phyloP scores from a whole-genome alignment of 2,888 invertebrate genomes.

The Apamea epomidion region DNA sequence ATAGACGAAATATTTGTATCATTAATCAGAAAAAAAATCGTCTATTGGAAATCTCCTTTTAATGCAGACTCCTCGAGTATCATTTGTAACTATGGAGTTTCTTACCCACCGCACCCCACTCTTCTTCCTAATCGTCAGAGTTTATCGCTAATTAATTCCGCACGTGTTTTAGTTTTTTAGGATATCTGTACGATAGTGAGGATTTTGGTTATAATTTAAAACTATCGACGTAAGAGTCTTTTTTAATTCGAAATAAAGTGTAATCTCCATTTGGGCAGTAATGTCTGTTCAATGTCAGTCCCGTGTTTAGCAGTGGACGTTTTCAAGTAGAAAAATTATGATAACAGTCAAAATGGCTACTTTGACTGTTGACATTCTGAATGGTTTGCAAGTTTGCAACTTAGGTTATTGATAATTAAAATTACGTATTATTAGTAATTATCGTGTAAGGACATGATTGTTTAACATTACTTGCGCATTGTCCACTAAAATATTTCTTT shows the following conservation, averaged over 20 bases:
- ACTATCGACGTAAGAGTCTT: too few species aligned
- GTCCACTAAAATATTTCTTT: background rate
- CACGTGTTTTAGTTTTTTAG: too few species aligned
- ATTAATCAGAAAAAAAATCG: background rate
- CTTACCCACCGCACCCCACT: background rate
- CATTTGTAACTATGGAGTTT: background rate
- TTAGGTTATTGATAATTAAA: background rate
- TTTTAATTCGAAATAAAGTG: background rate
- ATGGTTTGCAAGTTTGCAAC: background rate
- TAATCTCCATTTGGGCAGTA: background rate
- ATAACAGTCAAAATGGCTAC: background rate
- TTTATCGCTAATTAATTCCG: too few species aligned
- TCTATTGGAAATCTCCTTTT: background rate
- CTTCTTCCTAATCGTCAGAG: too few species aligned
- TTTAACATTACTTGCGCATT: background rate
- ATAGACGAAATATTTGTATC: background rate
- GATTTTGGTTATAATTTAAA: too few species aligned
- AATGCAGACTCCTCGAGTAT: background rate
- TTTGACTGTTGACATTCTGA: background rate
- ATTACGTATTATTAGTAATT: background rate
- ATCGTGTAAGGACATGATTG: background rate
- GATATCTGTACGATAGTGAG: too few species aligned
- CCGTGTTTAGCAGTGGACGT: background rate
- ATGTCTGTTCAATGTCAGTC: background rate
- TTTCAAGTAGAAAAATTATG: background rate